Conservation (phyloP, 2,797 vertebrate genomes). For the Poecilia picta region DNA sequence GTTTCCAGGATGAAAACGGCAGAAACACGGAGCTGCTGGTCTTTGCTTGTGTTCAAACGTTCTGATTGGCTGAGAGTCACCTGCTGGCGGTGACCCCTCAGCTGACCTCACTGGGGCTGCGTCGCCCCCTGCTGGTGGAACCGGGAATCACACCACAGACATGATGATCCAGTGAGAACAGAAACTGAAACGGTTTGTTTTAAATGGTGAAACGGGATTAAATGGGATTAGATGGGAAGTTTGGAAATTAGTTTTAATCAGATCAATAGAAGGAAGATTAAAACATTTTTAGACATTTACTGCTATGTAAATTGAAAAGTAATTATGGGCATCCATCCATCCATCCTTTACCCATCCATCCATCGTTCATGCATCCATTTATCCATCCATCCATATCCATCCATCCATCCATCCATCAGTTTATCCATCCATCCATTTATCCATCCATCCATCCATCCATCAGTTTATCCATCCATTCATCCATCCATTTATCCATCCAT, state of each 20-base stretch:
- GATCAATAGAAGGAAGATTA: not conserved
- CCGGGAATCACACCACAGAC: not conserved
- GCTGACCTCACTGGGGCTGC: conserved; percentile 7
- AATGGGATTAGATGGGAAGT: not conserved
- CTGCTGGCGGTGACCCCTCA: not conserved
- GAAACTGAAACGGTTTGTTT: not conserved
- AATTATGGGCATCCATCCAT: not conserved
- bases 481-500: too few species aligned
- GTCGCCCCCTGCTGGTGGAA: conserved; percentile 66
- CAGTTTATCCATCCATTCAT: too few species aligned
- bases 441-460: too few species aligned
- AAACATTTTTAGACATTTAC: not conserved
- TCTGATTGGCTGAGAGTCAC: not conserved
- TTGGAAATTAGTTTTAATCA: too few species aligned
- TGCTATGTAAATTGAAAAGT: not conserved
- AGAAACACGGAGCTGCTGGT: not conserved
- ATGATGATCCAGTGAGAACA: not conserved
- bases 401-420: not conserved
- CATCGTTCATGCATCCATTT: too few species aligned
- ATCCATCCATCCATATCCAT: too few species aligned
- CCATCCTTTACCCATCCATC: too few species aligned
- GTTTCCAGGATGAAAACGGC: not conserved
- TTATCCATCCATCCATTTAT: too few species aligned
- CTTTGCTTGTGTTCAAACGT: not conserved
- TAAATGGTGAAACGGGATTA: not conserved